These are phyloP conservation scores for Sipha flava DNA, from an alignment of 1,140 invertebrate genomes.

Conservation along the genomic window DNA sequence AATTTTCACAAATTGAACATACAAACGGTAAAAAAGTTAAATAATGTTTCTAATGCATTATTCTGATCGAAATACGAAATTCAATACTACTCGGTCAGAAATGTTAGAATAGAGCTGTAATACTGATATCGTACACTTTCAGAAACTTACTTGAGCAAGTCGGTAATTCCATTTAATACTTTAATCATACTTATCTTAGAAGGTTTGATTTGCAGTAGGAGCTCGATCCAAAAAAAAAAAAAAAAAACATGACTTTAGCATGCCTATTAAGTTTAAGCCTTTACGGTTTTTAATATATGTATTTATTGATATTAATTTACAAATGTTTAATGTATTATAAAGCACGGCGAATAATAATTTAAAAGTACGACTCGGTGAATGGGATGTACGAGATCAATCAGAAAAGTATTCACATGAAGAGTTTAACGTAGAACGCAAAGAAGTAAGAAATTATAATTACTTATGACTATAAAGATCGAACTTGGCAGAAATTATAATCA, in stretches of 20 bases:
- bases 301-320: background rate
- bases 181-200: no score
- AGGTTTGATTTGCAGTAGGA: no score
- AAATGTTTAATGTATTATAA: constrained; percentile 39
- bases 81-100: no score
- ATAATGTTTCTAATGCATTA: no score
- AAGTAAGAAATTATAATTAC: constrained; percentile 48
- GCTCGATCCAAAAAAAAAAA: background rate
- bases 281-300: background rate
- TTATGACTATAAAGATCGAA: background rate
- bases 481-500: no score
- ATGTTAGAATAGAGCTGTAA: no score
- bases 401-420: constrained; percentile 80
- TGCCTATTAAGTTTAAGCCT: background rate
- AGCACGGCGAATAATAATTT: constrained; percentile 74
- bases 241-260: background rate
- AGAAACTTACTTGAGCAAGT: no score
- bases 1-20: no score
- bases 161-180: no score
- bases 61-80: no score
- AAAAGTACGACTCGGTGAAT: constrained; percentile 79
- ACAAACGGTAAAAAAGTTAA: no score
- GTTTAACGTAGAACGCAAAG: constrained; percentile 75
- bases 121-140: no score
- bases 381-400: constrained; percentile 75